These are phyloP conservation scores for Papilio elwesi DNA, from an alignment of 2,888 invertebrate species.

Conservation along the genomic window DNA sequence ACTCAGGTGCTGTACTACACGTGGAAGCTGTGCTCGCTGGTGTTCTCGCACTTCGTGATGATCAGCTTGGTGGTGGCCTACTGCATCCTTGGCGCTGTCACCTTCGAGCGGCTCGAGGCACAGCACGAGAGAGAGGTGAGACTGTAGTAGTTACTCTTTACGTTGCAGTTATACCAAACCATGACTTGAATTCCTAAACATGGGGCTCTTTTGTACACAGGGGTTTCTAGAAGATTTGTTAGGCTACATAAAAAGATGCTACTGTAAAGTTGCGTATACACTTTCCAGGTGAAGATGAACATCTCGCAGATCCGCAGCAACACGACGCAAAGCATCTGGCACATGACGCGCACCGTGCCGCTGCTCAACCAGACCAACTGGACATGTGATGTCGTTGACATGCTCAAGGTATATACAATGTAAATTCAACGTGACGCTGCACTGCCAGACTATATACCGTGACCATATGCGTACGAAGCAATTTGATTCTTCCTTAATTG, in stretches of 20 bases:
- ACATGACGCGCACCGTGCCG: conserved; percentile 85
- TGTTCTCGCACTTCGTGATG: conserved; percentile 94
- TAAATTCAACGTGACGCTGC: too few species aligned
- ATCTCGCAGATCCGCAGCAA: conserved; percentile 89
- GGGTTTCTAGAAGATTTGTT: too few species aligned
- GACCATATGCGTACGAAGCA: too few species aligned
- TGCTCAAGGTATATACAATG: conserved; percentile 72
- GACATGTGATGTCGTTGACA: conserved; percentile 88
- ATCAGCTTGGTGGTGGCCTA: conserved; percentile 95
- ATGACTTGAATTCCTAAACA: too few species aligned
- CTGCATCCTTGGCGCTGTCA: conserved; percentile 94
- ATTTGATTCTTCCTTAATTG: too few species aligned
- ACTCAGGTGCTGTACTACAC: conserved; percentile 86
- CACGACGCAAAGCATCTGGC: conserved; percentile 92
- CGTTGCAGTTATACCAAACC: too few species aligned
- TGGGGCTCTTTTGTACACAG: too few species aligned
- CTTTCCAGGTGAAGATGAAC: conserved; percentile 88
- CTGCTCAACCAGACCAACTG: conserved; percentile 91
- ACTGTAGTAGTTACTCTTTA: not conserved
- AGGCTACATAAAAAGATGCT: too few species aligned
- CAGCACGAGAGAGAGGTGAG: conserved; percentile 89
- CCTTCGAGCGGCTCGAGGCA: conserved; percentile 91
- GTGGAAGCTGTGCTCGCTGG: conserved; percentile 92
- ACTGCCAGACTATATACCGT: too few species aligned
- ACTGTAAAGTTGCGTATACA: not conserved